phyloP scores from a whole-genome alignment of 2,113 vertebrate species.

The Amazona guildingii region DNA sequence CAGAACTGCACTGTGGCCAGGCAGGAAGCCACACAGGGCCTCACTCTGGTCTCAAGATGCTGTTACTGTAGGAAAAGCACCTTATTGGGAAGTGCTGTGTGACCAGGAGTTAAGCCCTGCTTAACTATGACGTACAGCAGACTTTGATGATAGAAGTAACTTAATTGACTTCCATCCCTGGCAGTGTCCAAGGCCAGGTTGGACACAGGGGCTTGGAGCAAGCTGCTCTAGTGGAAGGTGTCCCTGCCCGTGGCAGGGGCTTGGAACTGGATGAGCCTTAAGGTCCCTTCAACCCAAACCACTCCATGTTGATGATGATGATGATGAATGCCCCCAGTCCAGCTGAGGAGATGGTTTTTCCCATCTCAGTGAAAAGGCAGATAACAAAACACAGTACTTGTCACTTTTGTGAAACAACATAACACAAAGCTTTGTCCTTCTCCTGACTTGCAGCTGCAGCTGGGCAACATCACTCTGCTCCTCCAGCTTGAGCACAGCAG shows the following conservation, averaged over 20 bases:
- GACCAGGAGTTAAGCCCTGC: not conserved
- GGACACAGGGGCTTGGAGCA: not conserved
- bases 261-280: not conserved
- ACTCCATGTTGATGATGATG: not conserved
- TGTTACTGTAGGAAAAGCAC: not conserved
- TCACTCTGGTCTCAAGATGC: not conserved
- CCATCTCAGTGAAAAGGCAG: not conserved
- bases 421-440: slow-evolving; percentile 66
- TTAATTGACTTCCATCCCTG: not conserved
- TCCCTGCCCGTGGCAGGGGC: not conserved
- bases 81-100: not conserved
- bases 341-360: slow-evolving; percentile 5
- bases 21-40: not conserved
- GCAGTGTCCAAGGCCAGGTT: not conserved
- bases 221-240: not conserved
- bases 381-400: slow-evolving; percentile 59
- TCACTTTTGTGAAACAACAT: slow-evolving; percentile 40
- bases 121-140: not conserved
- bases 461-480: slow-evolving; percentile 33
- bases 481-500: slow-evolving; percentile 48
- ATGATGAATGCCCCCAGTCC: not conserved
- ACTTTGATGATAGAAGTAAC: not conserved
- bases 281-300: not conserved
- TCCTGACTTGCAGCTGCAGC: slow-evolving; percentile 64
- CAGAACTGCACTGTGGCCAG: not conserved